A percentile compares a stretch with the other conserved stretches of the same genome.
phyloP scores from a whole-genome alignment of 2,113 vertebrate genomes.

The Boleophthalmus pectinirostris region DNA sequence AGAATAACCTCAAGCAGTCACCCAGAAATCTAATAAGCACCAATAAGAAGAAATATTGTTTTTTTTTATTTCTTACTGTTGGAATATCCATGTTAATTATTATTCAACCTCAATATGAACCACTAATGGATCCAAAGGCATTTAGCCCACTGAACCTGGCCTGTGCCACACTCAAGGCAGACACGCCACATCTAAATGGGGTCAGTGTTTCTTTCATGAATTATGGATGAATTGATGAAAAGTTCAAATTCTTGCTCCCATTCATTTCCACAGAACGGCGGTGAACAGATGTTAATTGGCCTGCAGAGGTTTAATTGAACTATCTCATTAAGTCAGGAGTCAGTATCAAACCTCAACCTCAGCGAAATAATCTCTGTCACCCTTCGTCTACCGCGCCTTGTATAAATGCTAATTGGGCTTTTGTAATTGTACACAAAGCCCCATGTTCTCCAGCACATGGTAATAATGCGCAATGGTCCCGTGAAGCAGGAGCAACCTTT shows the following conservation, averaged over 20 bases:
- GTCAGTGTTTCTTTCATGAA: slow-evolving; percentile 8
- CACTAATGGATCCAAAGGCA: neutral
- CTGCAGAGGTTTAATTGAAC: slow-evolving; percentile 15
- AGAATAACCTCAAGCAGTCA: too few species aligned
- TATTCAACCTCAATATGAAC: neutral
- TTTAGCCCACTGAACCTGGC: neutral
- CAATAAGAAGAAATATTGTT: too few species aligned
- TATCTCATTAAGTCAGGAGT: slow-evolving; percentile 31
- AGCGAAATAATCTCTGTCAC: slow-evolving; percentile 45
- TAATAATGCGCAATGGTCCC: slow-evolving; percentile 43
- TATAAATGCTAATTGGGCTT: slow-evolving; percentile 72
- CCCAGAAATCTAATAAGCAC: too few species aligned
- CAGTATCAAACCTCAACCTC: slow-evolving; percentile 26
- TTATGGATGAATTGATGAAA: slow-evolving; percentile 27
- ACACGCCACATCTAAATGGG: neutral
- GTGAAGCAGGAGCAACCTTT: slow-evolving; percentile 56
- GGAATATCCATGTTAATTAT: neutral
- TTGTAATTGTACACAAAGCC: slow-evolving; percentile 60
- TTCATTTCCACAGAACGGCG: slow-evolving; percentile 28
- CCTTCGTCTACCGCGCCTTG: slow-evolving; percentile 22
- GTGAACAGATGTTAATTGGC: slow-evolving; percentile 27
- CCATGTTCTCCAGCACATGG: slow-evolving; percentile 27
- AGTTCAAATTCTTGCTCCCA: slow-evolving; percentile 28
- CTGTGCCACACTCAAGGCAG: neutral
- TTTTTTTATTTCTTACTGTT: neutral